phyloP scores from a whole-genome alignment of 2,888 invertebrate species.

The Lycia hirtaria region DNA sequence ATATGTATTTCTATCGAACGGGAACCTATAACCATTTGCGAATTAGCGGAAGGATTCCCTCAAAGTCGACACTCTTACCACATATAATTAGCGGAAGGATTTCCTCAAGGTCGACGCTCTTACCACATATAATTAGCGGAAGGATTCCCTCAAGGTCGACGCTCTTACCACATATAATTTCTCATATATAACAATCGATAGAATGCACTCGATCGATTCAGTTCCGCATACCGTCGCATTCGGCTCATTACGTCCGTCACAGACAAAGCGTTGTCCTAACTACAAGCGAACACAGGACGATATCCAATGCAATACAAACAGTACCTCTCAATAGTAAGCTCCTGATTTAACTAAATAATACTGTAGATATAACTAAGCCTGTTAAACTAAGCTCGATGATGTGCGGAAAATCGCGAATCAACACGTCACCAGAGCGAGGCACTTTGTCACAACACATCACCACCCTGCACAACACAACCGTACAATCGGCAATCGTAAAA shows the following conservation, averaged over 20 bases:
- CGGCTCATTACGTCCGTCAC: constrained; percentile 55
- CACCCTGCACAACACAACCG: constrained; percentile 19
- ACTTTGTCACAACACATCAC: constrained; percentile 43
- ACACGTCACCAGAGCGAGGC: constrained; percentile 37
- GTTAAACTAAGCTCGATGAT: constrained; percentile 56
- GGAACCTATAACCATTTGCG: background rate
- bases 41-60: constrained; percentile 8
- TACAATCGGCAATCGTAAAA: too few relatives aligned
- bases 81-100: constrained; percentile 26
- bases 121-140: constrained; percentile 14
- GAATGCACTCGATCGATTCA: constrained; percentile 45
- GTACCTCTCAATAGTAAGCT: constrained; percentile 71
- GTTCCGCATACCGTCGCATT: constrained; percentile 45
- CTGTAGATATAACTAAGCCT: constrained; percentile 70
- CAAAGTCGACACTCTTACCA: constrained; percentile 26
- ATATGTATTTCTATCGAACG: background rate
- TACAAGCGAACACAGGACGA: constrained; percentile 78
- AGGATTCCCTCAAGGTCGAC: constrained; percentile 24
- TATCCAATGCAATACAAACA: constrained; percentile 78
- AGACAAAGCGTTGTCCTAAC: constrained; percentile 75
- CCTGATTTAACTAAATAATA: constrained; percentile 55
- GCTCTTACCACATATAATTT: constrained; percentile 26
- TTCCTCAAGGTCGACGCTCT: constrained; percentile 25
- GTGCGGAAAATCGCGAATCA: constrained; percentile 61
- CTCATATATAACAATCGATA: constrained; percentile 42